Base-by-base conservation (phyloP, 2,797 vertebrate genomes). In the Acropternis orthonyx region DNA sequence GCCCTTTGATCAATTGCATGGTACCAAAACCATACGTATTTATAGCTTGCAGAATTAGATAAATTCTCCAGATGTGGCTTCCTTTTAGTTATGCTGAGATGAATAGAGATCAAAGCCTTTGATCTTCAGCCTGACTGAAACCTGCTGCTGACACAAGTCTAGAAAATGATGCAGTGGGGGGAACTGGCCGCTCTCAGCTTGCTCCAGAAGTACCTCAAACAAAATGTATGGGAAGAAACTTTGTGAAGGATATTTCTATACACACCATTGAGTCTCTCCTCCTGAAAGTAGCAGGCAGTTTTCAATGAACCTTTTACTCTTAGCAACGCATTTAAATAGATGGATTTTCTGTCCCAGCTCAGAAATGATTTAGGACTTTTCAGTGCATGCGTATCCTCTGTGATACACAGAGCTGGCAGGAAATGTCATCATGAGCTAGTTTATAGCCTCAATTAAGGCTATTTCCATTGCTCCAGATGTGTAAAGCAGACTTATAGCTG, bases 31-130 rank as follows among this genome's bases (percentile, higher is more conserved):
- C 88, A 90, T 92, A 66, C 61, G 24, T 88, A 91, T 95, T 95
- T 94, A 95, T 93, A 84, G 85, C 82, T 92, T 18, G 27, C 87
- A 93, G 91, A 95, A 94, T 93, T 74, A 91, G 95, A 96, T 78
- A 91, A 89, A 77, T 93, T 90, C 95, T 93, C 74, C 65, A 95
- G 78, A 96, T 95, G 96, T 94, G 89, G 95, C 95, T 95, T 95
- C 85, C 22, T 95, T 92, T 96, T 80, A 75, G 88, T 86, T 91
- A 82, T 94, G 93, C 74, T 15, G 54, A 89, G 89, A 95, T 86
- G 88, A 93, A 93, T 81, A 96, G 91, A 89, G 52, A 96, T 89
- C 89, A 97, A 93, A 97, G 75, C 84, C 95, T 97, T 96, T 97
- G 96, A 97, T 97, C 96, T 94, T 71, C 54, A 94, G 82, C 95